A percentile compares a stretch with the other conserved stretches of the same genome.
Conservation (phyloP, 2,888 invertebrate genomes). For the Pimpla rufipes region DNA sequence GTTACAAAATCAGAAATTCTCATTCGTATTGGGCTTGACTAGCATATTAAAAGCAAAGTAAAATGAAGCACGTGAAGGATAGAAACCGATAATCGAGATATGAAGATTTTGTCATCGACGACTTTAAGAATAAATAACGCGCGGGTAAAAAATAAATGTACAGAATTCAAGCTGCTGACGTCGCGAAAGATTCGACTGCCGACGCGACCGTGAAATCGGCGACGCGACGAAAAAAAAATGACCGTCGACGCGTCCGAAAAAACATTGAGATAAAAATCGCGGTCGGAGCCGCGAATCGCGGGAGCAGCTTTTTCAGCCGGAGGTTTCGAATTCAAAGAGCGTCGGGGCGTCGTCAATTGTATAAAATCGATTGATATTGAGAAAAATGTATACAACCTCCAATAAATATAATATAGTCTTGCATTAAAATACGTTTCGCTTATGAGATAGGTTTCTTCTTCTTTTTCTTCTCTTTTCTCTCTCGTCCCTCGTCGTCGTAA, state of each 20-base stretch:
- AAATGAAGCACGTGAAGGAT: conserved; percentile 63
- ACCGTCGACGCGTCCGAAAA: not conserved
- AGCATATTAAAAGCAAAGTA: conserved; percentile 77
- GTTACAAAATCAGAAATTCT: conserved; percentile 76
- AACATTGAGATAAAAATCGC: not conserved
- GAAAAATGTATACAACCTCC: conserved; percentile 78
- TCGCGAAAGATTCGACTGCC: conserved; percentile 61
- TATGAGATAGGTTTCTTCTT: conserved; percentile 67
- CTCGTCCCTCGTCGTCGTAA: conserved; percentile 74
- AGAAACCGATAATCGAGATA: conserved; percentile 42
- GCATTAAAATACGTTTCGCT: conserved; percentile 78
- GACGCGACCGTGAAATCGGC: too few relatives aligned
- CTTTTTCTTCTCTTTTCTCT: conserved; percentile 62
- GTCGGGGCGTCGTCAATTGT: conserved; percentile 40
- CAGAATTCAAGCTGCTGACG: conserved; percentile 71
- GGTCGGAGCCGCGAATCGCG: conserved; percentile 3
- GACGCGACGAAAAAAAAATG: conserved; percentile 14
- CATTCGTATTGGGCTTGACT: conserved; percentile 82
- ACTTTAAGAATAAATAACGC: conserved; percentile 61
- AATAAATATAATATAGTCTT: conserved; percentile 80
- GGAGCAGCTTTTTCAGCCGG: conserved; percentile 32
- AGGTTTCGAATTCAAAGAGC: conserved; percentile 21
- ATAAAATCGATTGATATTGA: conserved; percentile 69
- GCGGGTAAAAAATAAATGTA: conserved; percentile 71
- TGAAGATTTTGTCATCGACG: conserved; percentile 12